Evolutionary conservation across 2,888 invertebrate genomes (phyloP).

Genomic region (Hydrotaea cyrtoneurina): DNA sequence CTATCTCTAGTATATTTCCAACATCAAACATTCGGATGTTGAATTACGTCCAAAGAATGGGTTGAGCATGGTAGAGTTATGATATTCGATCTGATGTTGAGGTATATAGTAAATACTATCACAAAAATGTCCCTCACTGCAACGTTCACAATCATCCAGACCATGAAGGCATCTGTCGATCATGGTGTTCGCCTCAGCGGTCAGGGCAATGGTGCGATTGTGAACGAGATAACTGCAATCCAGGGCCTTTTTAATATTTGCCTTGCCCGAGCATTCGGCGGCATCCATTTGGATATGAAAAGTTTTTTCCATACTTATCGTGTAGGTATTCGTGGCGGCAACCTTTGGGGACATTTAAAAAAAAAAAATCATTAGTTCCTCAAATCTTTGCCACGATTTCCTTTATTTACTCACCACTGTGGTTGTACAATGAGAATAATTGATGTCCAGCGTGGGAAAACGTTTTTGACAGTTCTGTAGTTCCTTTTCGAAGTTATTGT

Average conservation of each 20-base stretch:
- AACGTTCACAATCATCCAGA: constrained; percentile 25
- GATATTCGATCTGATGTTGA: background rate
- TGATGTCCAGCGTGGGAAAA: constrained; percentile 18
- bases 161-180: constrained; percentile 44
- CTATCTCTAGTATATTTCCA: constrained; percentile 28
- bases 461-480: constrained; percentile 51
- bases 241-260: constrained; percentile 31
- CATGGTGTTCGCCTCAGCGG: constrained; percentile 26
- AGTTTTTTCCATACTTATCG: background rate
- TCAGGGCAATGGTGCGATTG: constrained; percentile 4
- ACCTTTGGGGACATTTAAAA: constrained; percentile 4
- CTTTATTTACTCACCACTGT: constrained; percentile 59
- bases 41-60: constrained; percentile 49
- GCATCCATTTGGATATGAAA: constrained; percentile 45
- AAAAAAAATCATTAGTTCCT: background rate
- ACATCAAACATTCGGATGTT: constrained; percentile 24
- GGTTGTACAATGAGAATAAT: constrained; percentile 64
- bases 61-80: constrained; percentile 47
- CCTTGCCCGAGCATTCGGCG: constrained; percentile 6
- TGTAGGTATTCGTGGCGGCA: background rate
- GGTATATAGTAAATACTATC: constrained; percentile 18
- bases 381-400: background rate
- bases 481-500: constrained; percentile 30
- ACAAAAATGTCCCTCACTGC: constrained; percentile 6
- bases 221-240: constrained; percentile 51